Evolutionary conservation across 2,113 vertebrate species (phyloP).

Genomic region (Oncorhynchus masou): DNA sequence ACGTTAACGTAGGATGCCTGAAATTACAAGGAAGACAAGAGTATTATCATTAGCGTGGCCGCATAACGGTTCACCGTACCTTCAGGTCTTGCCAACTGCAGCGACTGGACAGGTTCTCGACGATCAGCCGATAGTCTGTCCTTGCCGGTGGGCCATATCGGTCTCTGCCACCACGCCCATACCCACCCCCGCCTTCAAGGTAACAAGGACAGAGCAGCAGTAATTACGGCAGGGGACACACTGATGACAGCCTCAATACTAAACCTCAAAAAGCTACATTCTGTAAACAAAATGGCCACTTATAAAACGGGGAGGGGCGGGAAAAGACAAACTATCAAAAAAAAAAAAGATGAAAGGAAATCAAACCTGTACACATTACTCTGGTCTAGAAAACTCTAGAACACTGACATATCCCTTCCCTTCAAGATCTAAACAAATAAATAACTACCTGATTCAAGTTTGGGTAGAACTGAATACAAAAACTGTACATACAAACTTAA

Average conservation of each 20-base stretch:
- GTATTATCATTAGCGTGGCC: no score
- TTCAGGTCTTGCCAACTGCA: constrained; percentile 99
- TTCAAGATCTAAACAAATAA: not conserved
- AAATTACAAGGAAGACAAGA: no score
- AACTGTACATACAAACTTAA: constrained; percentile 11
- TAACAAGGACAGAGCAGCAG: constrained; percentile 77
- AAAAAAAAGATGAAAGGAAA: constrained; percentile 3
- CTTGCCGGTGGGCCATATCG: constrained; percentile 92
- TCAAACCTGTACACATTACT: not conserved
- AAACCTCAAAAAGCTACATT: constrained; percentile 47
- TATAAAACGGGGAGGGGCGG: constrained; percentile 40
- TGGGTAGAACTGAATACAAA: constrained; percentile 13
- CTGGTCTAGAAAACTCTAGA: not conserved
- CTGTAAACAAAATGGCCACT: constrained; percentile 44
- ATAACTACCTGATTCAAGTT: constrained; percentile 18
- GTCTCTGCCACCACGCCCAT: constrained; percentile 93
- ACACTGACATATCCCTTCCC: not conserved
- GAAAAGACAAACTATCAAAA: constrained; percentile 31
- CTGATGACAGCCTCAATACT: constrained; percentile 36
- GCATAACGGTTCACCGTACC: constrained; percentile 66
- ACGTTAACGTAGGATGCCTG: not conserved
- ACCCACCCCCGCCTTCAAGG: constrained; percentile 82
- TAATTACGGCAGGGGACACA: constrained; percentile 67
- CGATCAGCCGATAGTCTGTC: constrained; percentile 96
- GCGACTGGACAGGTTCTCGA: constrained; percentile 96